Percentiles rank a stretch among this genome's conserved stretches.
phyloP scores from a whole-genome alignment of 2,797 vertebrate species.

The Poecilia velifera region DNA sequence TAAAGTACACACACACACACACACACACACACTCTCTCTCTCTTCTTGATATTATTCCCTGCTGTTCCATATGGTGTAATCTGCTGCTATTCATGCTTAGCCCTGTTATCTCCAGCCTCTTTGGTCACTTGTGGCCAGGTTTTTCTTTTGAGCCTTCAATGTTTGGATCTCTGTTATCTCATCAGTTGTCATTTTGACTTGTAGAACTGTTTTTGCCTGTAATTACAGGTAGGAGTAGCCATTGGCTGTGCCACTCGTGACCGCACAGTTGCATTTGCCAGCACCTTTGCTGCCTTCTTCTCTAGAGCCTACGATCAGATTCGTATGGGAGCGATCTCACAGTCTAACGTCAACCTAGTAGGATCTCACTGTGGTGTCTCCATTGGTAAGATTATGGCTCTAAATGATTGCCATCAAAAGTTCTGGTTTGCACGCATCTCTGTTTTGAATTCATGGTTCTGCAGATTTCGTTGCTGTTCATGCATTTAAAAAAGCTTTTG shows the following conservation, averaged over 20 bases:
- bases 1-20: conserved; percentile 15
- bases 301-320: conserved; percentile 89
- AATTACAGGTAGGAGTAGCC: conserved; percentile 85
- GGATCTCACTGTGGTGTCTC: conserved; percentile 91
- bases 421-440: not conserved
- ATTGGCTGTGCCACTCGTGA: conserved; percentile 86
- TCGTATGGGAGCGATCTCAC: conserved; percentile 86
- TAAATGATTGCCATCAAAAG: not conserved
- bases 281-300: conserved; percentile 88
- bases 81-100: conserved; percentile 46
- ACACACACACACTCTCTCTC: too few species aligned
- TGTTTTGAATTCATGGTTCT: not conserved
- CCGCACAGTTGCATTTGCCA: conserved; percentile 85
- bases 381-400: conserved; percentile 78
- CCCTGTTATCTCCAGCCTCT: conserved; percentile 22
- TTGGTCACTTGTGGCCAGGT: conserved; percentile 5
- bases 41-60: not conserved
- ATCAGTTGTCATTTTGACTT: not conserved
- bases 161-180: not conserved
- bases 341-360: conserved; percentile 86
- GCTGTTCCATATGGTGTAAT: not conserved
- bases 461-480: not conserved
- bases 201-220: conserved; percentile 4
- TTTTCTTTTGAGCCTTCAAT: not conserved
- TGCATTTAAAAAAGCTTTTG: not conserved